Conservation (phyloP, 1,140 invertebrate genomes). For the Apis dorsata region DNA sequence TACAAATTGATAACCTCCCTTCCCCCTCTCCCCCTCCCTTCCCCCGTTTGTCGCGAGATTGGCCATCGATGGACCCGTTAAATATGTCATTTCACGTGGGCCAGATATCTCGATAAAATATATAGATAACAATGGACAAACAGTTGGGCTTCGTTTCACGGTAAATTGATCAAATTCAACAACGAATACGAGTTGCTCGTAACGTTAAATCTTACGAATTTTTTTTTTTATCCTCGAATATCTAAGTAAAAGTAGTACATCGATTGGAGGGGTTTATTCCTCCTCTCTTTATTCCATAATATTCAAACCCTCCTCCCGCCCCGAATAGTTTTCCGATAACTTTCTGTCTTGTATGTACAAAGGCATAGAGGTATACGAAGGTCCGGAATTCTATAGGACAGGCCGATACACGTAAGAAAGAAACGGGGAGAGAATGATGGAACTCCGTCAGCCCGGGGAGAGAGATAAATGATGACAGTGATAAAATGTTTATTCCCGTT, state of each 20-base stretch:
- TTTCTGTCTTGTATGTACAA: slow-evolving; percentile 36
- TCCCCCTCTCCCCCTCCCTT: not conserved
- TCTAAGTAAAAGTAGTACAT: slow-evolving; percentile 10
- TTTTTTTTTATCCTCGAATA: no score
- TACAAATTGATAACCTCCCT: slow-evolving; percentile 15
- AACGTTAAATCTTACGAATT: not conserved
- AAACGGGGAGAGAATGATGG: slow-evolving; percentile 43
- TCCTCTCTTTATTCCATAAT: slow-evolving; percentile 2
- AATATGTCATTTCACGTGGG: not conserved
- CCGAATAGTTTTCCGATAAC: slow-evolving; percentile 48
- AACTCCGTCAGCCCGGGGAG: slow-evolving; percentile 24
- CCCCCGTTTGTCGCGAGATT: not conserved
- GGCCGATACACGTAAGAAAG: slow-evolving; percentile 28
- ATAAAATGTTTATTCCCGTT: slow-evolving; percentile 47
- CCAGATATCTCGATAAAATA: not conserved
- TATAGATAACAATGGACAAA: no score
- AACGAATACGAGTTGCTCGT: no score
- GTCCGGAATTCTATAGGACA: slow-evolving; percentile 26
- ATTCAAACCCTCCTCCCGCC: slow-evolving; percentile 9
- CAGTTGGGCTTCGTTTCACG: not conserved
- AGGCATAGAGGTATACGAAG: not conserved
- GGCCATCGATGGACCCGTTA: not conserved
- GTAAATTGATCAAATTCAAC: not conserved
- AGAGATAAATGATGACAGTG: slow-evolving; percentile 51
- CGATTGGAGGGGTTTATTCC: not conserved